Percentiles rank a stretch among this genome's conserved stretches.
phyloP scores from a whole-genome alignment of 2,797 vertebrate genomes.

The Enteromius argenteus region DNA sequence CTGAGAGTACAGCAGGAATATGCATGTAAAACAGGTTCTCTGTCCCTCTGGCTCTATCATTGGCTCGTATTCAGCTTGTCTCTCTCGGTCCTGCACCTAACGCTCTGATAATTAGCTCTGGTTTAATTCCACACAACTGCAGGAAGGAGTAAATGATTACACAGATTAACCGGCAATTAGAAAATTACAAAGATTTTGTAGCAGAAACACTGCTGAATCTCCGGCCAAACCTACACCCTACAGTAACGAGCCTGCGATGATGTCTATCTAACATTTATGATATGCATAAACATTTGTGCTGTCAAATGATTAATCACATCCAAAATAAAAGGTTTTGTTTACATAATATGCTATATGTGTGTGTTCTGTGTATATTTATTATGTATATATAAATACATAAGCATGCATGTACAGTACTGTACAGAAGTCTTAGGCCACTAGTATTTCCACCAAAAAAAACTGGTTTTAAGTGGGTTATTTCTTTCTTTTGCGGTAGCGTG shows the following conservation, averaged over 20 bases:
- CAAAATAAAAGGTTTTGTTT: too few relatives aligned
- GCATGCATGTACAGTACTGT: too few relatives aligned
- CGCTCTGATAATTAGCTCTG: constrained; percentile 16
- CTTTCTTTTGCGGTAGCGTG: too few relatives aligned
- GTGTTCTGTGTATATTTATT: too few relatives aligned
- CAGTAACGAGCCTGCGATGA: too few relatives aligned
- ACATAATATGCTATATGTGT: too few relatives aligned
- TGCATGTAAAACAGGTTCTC: constrained; percentile 11
- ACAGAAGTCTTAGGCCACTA: too few relatives aligned
- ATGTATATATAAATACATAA: too few relatives aligned
- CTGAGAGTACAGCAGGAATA: background rate
- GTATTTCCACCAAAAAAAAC: too few relatives aligned
- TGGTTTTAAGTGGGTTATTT: too few relatives aligned
- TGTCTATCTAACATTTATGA: background rate
- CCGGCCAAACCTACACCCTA: background rate
- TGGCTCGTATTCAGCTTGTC: constrained; percentile 17
- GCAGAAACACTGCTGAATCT: background rate
- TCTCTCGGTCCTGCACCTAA: background rate
- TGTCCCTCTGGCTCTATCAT: background rate
- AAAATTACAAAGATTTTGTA: constrained; percentile 28
- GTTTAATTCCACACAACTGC: constrained; percentile 19
- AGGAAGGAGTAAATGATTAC: constrained; percentile 11
- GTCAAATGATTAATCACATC: too few relatives aligned
- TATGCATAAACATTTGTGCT: background rate
- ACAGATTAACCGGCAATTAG: constrained; percentile 24